phyloP scores from a whole-genome alignment of 2,113 vertebrate species.

The Dasyurus viverrinus region DNA sequence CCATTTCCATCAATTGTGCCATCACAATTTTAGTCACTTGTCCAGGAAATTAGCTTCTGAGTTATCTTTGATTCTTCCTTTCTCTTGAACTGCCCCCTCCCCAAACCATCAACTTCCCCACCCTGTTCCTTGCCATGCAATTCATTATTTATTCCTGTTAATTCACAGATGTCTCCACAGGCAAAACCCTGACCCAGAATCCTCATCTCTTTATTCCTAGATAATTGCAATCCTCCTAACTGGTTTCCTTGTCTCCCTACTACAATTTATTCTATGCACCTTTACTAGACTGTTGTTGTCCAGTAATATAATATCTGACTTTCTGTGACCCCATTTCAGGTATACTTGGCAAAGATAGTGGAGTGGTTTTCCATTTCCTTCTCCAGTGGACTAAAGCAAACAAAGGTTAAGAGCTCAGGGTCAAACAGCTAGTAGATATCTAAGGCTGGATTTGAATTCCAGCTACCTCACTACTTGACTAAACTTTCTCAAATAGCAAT shows the following conservation, averaged over 20 bases:
- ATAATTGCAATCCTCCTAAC: not conserved
- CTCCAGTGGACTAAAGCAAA: no score
- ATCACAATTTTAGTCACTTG: not conserved
- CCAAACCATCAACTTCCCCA: no score
- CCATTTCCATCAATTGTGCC: not conserved
- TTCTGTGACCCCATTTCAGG: no score
- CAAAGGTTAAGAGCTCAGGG: no score
- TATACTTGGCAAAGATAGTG: no score
- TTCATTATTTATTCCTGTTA: not conserved
- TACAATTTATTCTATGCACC: not conserved
- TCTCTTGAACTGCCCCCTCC: not conserved
- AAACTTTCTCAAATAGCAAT: not conserved
- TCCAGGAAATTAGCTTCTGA: not conserved
- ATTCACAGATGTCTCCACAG: not conserved
- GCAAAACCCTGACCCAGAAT: not conserved
- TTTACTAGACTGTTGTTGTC: no score
- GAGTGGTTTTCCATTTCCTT: no score
- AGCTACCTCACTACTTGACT: not conserved
- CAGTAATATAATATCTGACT: no score
- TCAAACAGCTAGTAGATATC: no score
- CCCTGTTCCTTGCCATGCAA: not conserved
- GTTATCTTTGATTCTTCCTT: not conserved
- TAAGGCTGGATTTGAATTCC: no score
- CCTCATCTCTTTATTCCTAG: not conserved
- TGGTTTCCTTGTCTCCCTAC: not conserved